Percentiles rank a stretch among this genome's conserved stretches.
Conservation (phyloP, 2,113 vertebrate species). For the Craseonycteris thonglongyai region DNA sequence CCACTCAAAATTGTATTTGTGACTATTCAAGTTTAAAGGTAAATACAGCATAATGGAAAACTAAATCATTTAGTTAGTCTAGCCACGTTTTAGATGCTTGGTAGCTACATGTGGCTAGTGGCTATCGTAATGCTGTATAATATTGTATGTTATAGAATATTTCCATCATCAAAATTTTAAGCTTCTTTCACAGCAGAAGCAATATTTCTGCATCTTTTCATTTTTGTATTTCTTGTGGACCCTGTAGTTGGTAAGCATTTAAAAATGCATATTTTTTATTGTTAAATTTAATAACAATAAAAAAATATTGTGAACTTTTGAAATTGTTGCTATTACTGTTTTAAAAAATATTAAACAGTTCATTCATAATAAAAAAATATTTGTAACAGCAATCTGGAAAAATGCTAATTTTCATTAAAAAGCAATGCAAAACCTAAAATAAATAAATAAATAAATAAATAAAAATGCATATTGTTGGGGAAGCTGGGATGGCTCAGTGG, state of each 20-base stretch:
- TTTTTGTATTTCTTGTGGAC: background rate
- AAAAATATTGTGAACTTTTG: no score
- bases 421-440: no score
- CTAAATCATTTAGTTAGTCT: background rate
- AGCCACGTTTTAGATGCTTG: background rate
- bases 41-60: constrained; percentile 2
- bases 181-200: background rate
- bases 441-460: no score
- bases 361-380: no score
- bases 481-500: no score
- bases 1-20: constrained; percentile 6
- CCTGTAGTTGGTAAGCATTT: background rate
- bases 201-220: background rate
- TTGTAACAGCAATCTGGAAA: no score
- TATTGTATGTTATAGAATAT: background rate
- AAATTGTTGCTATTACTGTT: no score
- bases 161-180: background rate
- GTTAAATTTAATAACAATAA: no score
- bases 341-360: no score
- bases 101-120: background rate
- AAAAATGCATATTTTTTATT: no score
- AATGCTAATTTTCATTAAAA: no score
- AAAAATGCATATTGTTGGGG: no score
- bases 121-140: background rate
- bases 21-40: background rate